Evolutionary conservation across 1,140 invertebrate genomes (phyloP).

Genomic region (Drosophila aff.): DNA sequence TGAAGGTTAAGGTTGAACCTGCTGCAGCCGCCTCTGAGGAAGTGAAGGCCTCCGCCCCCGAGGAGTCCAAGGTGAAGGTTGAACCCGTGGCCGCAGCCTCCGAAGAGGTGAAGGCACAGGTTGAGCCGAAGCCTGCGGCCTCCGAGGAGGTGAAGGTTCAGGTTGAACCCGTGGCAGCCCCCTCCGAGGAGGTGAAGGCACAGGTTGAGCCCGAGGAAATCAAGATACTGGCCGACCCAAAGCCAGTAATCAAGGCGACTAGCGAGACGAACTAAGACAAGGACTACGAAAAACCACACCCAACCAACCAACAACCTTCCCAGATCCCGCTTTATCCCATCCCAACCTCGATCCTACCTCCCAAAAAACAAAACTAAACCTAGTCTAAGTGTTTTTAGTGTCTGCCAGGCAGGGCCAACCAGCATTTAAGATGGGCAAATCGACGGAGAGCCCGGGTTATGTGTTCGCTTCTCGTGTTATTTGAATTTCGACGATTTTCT

Average conservation of each 20-base stretch:
- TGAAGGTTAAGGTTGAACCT: constrained; percentile 26
- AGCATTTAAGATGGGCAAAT: constrained; percentile 43
- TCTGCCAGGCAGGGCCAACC: constrained; percentile 42
- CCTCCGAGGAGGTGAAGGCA: constrained; percentile 30
- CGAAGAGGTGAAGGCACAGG: constrained; percentile 24
- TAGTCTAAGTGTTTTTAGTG: constrained; percentile 58
- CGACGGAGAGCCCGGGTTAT: constrained; percentile 46
- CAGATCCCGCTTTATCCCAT: constrained; percentile 49
- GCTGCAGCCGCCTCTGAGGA: constrained; percentile 33
- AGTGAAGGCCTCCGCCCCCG: constrained; percentile 12
- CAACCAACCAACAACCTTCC: constrained; percentile 33
- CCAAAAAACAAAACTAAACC: constrained; percentile 36
- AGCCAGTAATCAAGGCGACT: constrained; percentile 46
- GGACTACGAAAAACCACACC: constrained; percentile 12
- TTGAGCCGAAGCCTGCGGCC: constrained; percentile 23
- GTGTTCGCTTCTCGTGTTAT: constrained; percentile 60
- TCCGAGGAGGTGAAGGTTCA: constrained; percentile 19
- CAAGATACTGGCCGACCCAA: constrained; percentile 30
- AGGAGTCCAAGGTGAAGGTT: constrained; percentile 23
- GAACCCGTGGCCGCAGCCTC: constrained; percentile 36
- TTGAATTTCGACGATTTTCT: constrained; percentile 20
- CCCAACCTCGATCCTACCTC: constrained; percentile 42
- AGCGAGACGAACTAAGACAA: constrained; percentile 65
- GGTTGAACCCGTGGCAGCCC: constrained; percentile 23
- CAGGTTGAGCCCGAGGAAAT: constrained; percentile 26